A percentile compares a stretch with the other conserved stretches of the same genome.
These are phyloP conservation scores for Platichthys flesus DNA, from an alignment of 2,113 vertebrate genomes.

Conservation along the genomic window DNA sequence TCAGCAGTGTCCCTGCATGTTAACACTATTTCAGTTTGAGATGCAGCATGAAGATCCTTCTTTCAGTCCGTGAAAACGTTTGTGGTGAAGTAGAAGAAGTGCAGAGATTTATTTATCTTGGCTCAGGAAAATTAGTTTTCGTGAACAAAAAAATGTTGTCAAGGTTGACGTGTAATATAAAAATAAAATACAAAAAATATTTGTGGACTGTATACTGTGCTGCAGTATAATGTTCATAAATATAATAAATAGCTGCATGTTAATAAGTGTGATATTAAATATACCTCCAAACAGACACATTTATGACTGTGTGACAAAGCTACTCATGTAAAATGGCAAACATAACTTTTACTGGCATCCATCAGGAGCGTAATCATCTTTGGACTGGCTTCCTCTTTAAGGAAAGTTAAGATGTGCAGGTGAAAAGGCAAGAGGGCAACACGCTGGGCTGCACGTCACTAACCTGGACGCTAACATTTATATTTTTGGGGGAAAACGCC, in stretches of 20 bases:
- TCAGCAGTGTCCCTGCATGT: neutral
- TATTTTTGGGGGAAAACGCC: neutral
- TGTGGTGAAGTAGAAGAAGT: neutral
- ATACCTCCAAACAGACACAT: conserved; percentile 42
- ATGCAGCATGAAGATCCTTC: neutral
- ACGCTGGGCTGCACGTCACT: neutral
- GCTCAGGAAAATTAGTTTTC: too few relatives aligned
- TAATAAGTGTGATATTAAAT: conserved; percentile 19
- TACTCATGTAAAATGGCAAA: neutral
- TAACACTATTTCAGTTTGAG: neutral
- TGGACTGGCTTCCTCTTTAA: conserved; percentile 16
- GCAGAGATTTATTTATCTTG: neutral
- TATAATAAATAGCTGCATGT: conserved; percentile 25
- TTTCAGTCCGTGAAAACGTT: neutral
- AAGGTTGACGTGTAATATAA: neutral
- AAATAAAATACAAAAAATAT: too few relatives aligned
- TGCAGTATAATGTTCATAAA: conserved; percentile 1
- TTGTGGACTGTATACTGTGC: neutral
- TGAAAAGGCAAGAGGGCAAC: neutral
- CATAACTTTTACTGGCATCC: neutral
- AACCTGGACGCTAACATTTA: neutral
- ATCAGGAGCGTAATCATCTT: conserved; percentile 27
- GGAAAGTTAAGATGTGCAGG: neutral
- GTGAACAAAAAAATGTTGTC: neutral
- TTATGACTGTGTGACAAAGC: neutral